These are phyloP conservation scores for Aspidiotus rigidus DNA, from an alignment of 2,888 invertebrate genomes.

Conservation along the genomic window DNA sequence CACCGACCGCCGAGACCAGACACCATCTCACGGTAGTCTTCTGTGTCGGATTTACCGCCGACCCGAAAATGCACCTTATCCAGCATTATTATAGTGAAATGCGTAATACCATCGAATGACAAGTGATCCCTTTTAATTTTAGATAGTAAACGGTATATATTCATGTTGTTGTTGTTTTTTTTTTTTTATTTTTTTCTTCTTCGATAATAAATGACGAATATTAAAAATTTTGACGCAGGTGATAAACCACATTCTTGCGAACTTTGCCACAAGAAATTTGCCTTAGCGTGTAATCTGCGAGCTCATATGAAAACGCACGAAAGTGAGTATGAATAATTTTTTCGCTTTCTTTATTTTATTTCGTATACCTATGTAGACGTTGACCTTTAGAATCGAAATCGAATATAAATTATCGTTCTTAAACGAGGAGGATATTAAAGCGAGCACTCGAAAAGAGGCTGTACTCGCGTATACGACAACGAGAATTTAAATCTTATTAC, in stretches of 20 bases:
- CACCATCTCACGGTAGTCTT: neutral
- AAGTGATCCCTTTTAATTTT: neutral
- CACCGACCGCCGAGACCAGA: neutral
- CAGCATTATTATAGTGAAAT: neutral
- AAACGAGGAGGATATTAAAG: too few relatives aligned
- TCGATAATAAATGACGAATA: neutral
- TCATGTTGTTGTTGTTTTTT: neutral
- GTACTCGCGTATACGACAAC: too few relatives aligned
- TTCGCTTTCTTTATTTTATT: neutral
- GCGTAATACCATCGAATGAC: constrained; percentile 4
- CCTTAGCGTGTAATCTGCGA: constrained; percentile 60
- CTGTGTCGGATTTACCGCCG: constrained; percentile 2
- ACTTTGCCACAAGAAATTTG: constrained; percentile 61
- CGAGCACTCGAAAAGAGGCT: too few relatives aligned
- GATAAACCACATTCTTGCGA: constrained; percentile 64
- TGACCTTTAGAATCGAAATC: too few relatives aligned
- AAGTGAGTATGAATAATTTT: constrained; percentile 45
- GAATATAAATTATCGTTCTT: too few relatives aligned
- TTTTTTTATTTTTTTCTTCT: neutral
- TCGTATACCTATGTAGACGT: neutral
- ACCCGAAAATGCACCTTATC: neutral
- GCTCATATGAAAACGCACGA: constrained; percentile 67
- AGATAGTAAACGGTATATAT: neutral
- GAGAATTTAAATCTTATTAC: too few relatives aligned
- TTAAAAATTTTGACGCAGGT: constrained; percentile 46